phyloP scores from a whole-genome alignment of 2,888 invertebrate genomes.

The Microplitis deprimator region DNA sequence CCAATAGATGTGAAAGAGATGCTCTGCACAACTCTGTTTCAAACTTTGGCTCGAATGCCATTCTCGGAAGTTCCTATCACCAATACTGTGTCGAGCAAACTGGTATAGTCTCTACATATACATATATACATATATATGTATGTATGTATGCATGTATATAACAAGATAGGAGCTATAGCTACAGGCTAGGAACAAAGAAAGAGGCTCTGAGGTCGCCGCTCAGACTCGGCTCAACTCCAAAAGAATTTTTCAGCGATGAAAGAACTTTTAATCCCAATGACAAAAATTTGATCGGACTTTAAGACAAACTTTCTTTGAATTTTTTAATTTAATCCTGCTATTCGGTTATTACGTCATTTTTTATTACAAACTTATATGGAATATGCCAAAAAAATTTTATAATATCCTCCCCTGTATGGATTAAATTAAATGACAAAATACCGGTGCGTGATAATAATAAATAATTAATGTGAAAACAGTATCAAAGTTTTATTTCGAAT shows the following conservation, averaged over 20 bases:
- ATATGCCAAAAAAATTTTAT: not conserved
- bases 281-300: slow-evolving; percentile 8
- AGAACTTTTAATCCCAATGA: not conserved
- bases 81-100: slow-evolving; percentile 39
- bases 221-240: slow-evolving; percentile 28
- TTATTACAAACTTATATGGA: not conserved
- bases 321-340: not conserved
- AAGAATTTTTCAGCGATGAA: slow-evolving; percentile 8
- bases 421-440: not conserved
- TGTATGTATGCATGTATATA: not conserved
- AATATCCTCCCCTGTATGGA: not conserved
- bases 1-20: slow-evolving; percentile 16
- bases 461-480: not conserved
- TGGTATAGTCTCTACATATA: too few species aligned
- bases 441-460: not conserved
- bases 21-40: slow-evolving; percentile 20
- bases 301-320: not conserved
- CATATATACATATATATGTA: not conserved
- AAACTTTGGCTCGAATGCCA: slow-evolving; percentile 42
- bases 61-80: slow-evolving; percentile 48
- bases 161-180: not conserved
- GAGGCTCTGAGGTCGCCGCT: slow-evolving; percentile 2
- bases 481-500: too few species aligned
- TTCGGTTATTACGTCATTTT: not conserved
- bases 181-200: too few species aligned